A percentile compares a stretch with the other conserved stretches of the same genome.
Evolutionary conservation across 2,888 invertebrate genomes (phyloP).

Genomic region (Dasypogon diadema): DNA sequence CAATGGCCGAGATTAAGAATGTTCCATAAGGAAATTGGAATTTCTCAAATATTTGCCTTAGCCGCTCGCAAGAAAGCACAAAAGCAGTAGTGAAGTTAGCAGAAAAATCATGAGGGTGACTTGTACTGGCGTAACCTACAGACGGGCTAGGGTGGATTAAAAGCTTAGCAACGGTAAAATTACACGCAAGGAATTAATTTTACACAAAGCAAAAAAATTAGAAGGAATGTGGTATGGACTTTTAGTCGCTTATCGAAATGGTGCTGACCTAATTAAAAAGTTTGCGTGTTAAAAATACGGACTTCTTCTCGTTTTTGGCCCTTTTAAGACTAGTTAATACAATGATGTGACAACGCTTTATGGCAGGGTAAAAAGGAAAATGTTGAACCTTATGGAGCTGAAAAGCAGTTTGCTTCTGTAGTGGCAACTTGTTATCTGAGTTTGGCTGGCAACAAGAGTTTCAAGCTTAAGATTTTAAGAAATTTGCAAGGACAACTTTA

Average conservation of each 20-base stretch:
- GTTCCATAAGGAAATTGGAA: conserved; percentile 8
- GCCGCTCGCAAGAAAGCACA: background rate
- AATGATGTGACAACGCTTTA: background rate
- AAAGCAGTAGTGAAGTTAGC: background rate
- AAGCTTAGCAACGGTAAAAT: background rate
- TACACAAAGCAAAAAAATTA: background rate
- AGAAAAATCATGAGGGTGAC: background rate
- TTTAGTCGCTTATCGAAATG: background rate
- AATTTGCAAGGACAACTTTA: too few species aligned
- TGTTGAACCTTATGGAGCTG: background rate
- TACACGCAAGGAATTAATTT: conserved; percentile 11
- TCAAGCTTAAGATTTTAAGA: too few species aligned
- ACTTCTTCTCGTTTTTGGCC: conserved; percentile 1
- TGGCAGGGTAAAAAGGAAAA: background rate
- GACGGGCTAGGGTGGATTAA: background rate
- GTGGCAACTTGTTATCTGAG: too few species aligned
- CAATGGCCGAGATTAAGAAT: background rate
- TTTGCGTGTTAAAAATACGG: background rate
- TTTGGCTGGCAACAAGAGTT: too few species aligned
- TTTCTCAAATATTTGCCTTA: conserved; percentile 1
- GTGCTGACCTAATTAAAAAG: conserved; percentile 6
- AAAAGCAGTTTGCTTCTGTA: background rate
- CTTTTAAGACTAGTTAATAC: background rate
- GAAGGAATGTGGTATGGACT: background rate
- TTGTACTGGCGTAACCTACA: background rate